Conservation (phyloP, 2,113 vertebrate genomes). For the Butastur rufipennis region DNA sequence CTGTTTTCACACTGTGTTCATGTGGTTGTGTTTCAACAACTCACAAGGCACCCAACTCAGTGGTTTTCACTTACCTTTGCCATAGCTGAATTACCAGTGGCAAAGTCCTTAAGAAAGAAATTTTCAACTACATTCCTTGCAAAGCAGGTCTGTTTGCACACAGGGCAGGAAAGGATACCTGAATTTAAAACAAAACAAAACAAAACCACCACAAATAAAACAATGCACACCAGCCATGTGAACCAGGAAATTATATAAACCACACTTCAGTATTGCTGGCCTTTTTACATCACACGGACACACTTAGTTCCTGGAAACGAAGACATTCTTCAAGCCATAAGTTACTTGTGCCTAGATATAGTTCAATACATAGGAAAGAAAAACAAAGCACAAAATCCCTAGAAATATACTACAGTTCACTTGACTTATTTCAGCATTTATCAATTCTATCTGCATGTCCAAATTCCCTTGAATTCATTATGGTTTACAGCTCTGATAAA, state of each 20-base stretch:
- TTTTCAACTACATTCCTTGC: conserved; percentile 75
- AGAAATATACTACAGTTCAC: background rate
- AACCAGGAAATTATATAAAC: conserved; percentile 6
- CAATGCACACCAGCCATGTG: background rate
- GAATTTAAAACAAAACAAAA: background rate
- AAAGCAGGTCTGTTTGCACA: conserved; percentile 59
- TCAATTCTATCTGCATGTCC: background rate
- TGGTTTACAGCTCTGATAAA: background rate
- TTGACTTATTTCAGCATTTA: background rate
- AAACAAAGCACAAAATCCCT: background rate
- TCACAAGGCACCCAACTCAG: background rate
- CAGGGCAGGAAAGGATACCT: conserved; percentile 70
- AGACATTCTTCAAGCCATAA: background rate
- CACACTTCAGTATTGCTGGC: background rate
- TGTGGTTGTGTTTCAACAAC: background rate
- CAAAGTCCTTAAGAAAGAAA: conserved; percentile 57
- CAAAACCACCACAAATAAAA: background rate
- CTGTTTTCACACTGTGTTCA: background rate
- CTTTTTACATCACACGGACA: background rate
- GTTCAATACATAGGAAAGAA: background rate
- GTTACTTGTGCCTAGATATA: background rate
- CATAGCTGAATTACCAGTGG: conserved; percentile 63
- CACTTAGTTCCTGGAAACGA: background rate
- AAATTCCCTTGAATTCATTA: background rate
- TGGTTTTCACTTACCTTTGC: conserved; percentile 73